Base-by-base conservation (phyloP, 2,888 invertebrate species). In the Chloroclystis v-ata region DNA sequence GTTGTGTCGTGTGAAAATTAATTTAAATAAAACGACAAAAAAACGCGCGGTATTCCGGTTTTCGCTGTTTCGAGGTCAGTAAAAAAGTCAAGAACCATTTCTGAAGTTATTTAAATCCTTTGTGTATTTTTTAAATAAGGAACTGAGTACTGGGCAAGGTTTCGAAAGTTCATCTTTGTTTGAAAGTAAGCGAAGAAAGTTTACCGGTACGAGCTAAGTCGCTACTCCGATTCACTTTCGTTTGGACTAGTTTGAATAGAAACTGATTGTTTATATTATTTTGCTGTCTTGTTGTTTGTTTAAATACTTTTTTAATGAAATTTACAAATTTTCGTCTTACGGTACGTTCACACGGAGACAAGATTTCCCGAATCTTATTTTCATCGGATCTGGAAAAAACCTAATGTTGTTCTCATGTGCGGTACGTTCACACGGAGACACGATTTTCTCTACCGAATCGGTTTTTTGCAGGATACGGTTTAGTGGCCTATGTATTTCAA, bases 21-120 rank as follows among this genome's bases (percentile, higher is more conserved):
- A 68, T 60, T 65, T 68, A 65, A 74, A 66, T 69, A 76, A 77
- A 75, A 76, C 61, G 61, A 72, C 64, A 69, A 78, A 73, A 78
- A 73, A 75, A 72, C 56, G 52, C 29, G 41, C 29, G 13, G 50
- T 61, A 59, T 69, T 67, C 79, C 79, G 82, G 81, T 82, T 78
- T 74, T 63, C 59, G 71, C 55, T 57, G 65, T 62, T 62, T 65
- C 64, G 59, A 65, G 65, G 63, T 64, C 58, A 61, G 56, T 57
- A 57, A 69, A 62, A 69, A 37, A 42, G 38, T 16, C 20, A 29
- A 8, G 41, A 10, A 28, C 10, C 20, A 16, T n/a, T n/a, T n/a
- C n/a, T n/a, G n/a, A 33, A 41, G 38, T 20, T 46, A n/a, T 35
- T 35, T 24, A 24, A 35, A 11, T 33, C 20, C 35, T 35, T 5